Conservation (phyloP, 1,140 invertebrate species). For the Oryzaephilus surinamensis region DNA sequence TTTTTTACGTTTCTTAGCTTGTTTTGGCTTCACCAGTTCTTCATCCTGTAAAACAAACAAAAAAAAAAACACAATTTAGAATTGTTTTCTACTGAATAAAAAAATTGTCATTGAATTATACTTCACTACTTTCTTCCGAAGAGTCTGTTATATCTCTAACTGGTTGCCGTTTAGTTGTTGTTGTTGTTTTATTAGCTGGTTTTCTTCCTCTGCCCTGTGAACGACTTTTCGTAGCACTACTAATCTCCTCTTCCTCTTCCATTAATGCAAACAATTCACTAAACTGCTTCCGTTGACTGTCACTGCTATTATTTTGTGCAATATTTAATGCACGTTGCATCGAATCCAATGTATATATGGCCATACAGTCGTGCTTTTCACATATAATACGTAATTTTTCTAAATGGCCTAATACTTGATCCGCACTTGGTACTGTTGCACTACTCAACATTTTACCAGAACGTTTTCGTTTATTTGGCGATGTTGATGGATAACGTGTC, state of each 20-base stretch:
- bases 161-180: conserved; percentile 34
- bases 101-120: conserved; percentile 30
- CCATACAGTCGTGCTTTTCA: conserved; percentile 44
- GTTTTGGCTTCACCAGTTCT: conserved; percentile 73
- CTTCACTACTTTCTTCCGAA: conserved; percentile 72
- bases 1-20: conserved; percentile 79
- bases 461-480: conserved; percentile 84
- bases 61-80: conserved; percentile 3
- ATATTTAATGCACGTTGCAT: conserved; percentile 83
- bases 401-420: conserved; percentile 82
- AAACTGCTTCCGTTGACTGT: conserved; percentile 78
- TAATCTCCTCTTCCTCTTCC: conserved; percentile 68
- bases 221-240: conserved; percentile 38
- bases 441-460: conserved; percentile 38
- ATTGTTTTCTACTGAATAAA: not conserved
- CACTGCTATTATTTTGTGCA: conserved; percentile 67
- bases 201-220: conserved; percentile 47
- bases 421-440: conserved; percentile 48
- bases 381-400: conserved; percentile 78
- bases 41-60: conserved; percentile 54
- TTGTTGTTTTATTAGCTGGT: conserved; percentile 35
- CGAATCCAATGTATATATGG: conserved; percentile 66
- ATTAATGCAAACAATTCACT: conserved; percentile 84
- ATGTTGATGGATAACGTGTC: conserved; percentile 70
- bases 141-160: conserved; percentile 49